These are phyloP conservation scores for Rutpela maculata DNA, from an alignment of 2,888 invertebrate species.

Conservation along the genomic window DNA sequence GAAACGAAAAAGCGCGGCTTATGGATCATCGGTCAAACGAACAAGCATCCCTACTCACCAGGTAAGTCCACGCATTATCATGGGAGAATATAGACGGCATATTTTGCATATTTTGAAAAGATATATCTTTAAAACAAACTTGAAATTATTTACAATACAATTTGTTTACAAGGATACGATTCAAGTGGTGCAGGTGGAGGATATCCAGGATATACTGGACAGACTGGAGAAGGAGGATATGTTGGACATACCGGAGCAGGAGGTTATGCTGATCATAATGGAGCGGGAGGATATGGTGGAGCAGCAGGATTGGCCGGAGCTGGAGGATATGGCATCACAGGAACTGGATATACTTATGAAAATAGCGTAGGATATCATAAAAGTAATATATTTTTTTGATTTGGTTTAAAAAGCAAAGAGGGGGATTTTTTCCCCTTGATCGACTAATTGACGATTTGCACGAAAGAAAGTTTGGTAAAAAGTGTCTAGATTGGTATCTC, in stretches of 20 bases:
- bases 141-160: background rate
- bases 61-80: slow-evolving; percentile 9
- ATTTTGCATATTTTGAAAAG: too few relatives aligned
- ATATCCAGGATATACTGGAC: slow-evolving; percentile 26
- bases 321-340: slow-evolving; percentile 17
- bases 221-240: too few relatives aligned
- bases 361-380: slow-evolving; percentile 15
- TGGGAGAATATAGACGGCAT: too few relatives aligned
- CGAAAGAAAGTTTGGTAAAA: too few relatives aligned
- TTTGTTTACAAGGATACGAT: slow-evolving; percentile 17
- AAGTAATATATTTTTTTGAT: background rate
- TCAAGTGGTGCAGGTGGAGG: slow-evolving; percentile 18
- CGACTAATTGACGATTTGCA: too few relatives aligned
- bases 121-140: background rate
- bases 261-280: background rate
- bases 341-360: slow-evolving; percentile 24
- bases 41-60: slow-evolving; percentile 27
- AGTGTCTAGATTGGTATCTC: too few relatives aligned
- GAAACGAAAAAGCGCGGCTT: slow-evolving; percentile 44
- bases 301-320: slow-evolving; percentile 18
- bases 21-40: slow-evolving; percentile 36
- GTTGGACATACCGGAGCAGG: background rate
- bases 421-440: too few relatives aligned
- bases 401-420: too few relatives aligned
- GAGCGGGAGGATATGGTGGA: slow-evolving; percentile 10